Evolutionary conservation across 2,888 invertebrate genomes (phyloP), one percentile per base, ranked within the genome.

Genomic region (Drosophila recens): DNA sequence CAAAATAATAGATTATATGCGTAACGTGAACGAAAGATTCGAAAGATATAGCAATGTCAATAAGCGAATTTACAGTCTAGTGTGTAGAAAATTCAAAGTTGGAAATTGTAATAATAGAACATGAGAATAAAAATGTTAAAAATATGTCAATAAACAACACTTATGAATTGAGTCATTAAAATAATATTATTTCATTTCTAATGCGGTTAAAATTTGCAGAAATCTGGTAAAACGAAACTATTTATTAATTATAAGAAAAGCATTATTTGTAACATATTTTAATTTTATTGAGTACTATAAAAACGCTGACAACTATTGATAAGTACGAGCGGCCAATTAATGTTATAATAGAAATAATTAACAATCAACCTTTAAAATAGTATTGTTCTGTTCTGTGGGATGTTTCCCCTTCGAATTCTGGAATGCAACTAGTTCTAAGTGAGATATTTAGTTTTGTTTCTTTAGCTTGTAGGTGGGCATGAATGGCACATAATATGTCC

Each of bases 401-500:
- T 9, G 4, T 15, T 15, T n/a, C 9, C 1, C n/a, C 15, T 2
- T 4, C 30, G 17, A 23, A 13, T 8, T 27, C 17, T 38, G 27
- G 20, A 48, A 58, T 58, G 15, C 13, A 9, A 9, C 11, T 5
- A 13, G 5, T 15, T 8, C 15, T 27, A 23, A 9, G 4, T 4
- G 23, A 33, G 23, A 13, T 17, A 45, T n/a, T 68, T 71, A 91
- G 46, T 65, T 87, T 43, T 83, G 82, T 53, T 91, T 91, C 66
- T 90, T 87, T 4, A 91, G 58, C 76, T 94, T 93, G 90, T 96
- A 96, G 0, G 96, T 96, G 36, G 96, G 96, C 93, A 95, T 94
- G 89, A 96, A 96, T 0, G 96, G 96, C 2, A 96, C 87, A 72
- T 95, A 94, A 20, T 94, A 94, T 0, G 95, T 95, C 95, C 95